These are phyloP conservation scores for Lasioglossum baleicum DNA, from an alignment of 1,140 invertebrate genomes.

Conservation along the genomic window DNA sequence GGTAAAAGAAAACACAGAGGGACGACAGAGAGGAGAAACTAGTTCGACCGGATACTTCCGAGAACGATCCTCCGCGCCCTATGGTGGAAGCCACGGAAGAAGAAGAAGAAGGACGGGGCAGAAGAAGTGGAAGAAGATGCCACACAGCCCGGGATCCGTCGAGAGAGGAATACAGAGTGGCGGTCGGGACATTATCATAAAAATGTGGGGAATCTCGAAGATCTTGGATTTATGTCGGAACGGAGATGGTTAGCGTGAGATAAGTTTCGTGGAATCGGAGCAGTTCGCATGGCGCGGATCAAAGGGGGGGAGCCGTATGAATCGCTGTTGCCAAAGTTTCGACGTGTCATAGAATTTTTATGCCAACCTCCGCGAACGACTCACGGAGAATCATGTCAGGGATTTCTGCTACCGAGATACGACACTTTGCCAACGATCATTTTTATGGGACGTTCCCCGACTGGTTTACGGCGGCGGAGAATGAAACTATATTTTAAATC, in stretches of 20 bases:
- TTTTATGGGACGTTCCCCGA: neutral
- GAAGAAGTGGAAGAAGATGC: slow-evolving; percentile 12
- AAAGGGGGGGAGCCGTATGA: slow-evolving; percentile 18
- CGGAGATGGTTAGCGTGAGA: slow-evolving; percentile 30
- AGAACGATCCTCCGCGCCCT: slow-evolving; percentile 15
- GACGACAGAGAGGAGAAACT: neutral
- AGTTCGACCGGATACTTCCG: slow-evolving; percentile 9
- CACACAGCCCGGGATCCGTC: neutral
- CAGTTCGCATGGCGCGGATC: neutral
- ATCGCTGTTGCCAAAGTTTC: slow-evolving; percentile 27
- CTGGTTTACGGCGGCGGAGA: neutral
- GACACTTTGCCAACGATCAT: slow-evolving; percentile 4
- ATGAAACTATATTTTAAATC: slow-evolving; percentile 2
- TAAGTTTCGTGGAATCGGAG: slow-evolving; percentile 30
- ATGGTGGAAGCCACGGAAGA: neutral
- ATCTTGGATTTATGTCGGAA: slow-evolving; percentile 32
- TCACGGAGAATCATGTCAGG: neutral
- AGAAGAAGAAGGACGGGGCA: no score
- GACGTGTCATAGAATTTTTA: slow-evolving; percentile 41
- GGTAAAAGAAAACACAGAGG: slow-evolving; percentile 32
- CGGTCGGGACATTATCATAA: slow-evolving; percentile 41
- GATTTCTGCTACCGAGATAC: slow-evolving; percentile 1
- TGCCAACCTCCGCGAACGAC: neutral
- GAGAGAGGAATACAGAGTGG: slow-evolving; percentile 21
- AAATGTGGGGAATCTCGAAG: slow-evolving; percentile 40